These are phyloP conservation scores for Temnothorax curvispinosus DNA, from an alignment of 1,140 invertebrate species.

Conservation along the genomic window DNA sequence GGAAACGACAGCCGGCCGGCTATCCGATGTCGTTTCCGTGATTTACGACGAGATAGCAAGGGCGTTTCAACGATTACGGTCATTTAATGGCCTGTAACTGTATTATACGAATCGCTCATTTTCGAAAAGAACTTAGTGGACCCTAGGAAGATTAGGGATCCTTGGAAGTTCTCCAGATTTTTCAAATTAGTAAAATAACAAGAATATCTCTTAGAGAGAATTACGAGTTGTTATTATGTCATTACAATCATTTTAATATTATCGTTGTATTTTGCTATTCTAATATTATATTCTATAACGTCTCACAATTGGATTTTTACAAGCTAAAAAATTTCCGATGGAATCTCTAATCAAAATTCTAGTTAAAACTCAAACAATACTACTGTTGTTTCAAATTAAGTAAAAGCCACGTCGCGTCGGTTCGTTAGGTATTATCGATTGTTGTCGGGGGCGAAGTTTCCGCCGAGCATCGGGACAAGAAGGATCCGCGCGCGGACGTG, in stretches of 20 bases:
- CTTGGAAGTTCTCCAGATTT: not conserved
- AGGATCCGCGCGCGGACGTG: slow-evolving; percentile 38
- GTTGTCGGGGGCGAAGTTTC: slow-evolving; percentile 4
- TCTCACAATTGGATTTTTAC: not conserved
- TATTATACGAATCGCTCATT: slow-evolving; percentile 6
- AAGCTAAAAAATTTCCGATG: not conserved
- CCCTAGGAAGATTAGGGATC: not conserved
- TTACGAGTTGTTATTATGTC: not conserved
- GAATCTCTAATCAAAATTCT: not conserved
- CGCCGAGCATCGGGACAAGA: slow-evolving; percentile 5
- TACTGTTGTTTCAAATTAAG: not conserved
- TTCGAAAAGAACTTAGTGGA: not conserved
- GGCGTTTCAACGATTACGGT: slow-evolving; percentile 25
- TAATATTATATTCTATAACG: not conserved
- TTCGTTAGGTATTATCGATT: slow-evolving; percentile 36
- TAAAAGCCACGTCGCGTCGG: not conserved
- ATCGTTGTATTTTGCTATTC: too few relatives aligned
- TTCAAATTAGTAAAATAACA: not conserved
- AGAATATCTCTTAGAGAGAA: not conserved
- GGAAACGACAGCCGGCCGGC: slow-evolving; percentile 52
- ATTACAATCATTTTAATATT: not conserved
- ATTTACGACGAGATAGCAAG: slow-evolving; percentile 63
- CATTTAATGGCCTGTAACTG: slow-evolving; percentile 46
- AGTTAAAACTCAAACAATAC: not conserved
- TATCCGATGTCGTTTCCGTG: slow-evolving; percentile 56